These are phyloP conservation scores for Callopanchax toddi DNA, from an alignment of 2,113 vertebrate species.

Conservation along the genomic window DNA sequence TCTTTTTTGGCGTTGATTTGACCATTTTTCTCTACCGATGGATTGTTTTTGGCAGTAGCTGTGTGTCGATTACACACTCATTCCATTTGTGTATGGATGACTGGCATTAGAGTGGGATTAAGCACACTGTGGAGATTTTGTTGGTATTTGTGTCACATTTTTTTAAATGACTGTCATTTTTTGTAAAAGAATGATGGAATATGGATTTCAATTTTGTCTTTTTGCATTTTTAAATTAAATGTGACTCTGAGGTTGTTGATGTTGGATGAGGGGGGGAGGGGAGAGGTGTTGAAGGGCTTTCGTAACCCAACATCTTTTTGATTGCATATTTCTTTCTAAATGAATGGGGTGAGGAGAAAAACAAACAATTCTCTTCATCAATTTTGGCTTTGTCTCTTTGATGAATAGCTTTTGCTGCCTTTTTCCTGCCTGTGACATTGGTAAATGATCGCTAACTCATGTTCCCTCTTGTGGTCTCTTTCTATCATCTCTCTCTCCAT, in stretches of 20 bases:
- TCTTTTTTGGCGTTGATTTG: conserved; percentile 61
- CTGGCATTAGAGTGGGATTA: conserved; percentile 45
- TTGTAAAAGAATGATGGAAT: conserved; percentile 35
- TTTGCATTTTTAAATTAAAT: conserved; percentile 50
- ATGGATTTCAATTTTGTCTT: conserved; percentile 57
- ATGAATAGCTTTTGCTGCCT: conserved; percentile 56
- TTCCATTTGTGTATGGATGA: conserved; percentile 44
- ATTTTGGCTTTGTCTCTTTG: conserved; percentile 63
- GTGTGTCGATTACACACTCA: conserved; percentile 52
- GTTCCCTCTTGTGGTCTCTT: conserved; percentile 41
- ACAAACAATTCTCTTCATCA: conserved; percentile 73
- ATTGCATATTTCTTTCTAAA: conserved; percentile 70
- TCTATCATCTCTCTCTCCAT: conserved; percentile 18
- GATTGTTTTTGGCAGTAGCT: conserved; percentile 55
- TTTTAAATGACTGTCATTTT: conserved; percentile 50
- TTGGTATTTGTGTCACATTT: conserved; percentile 41
- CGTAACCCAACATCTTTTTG: conserved; percentile 55
- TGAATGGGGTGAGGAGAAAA: conserved; percentile 64
- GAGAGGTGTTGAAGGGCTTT: conserved; percentile 46
- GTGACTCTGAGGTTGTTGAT: conserved; percentile 39
- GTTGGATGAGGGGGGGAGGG: not conserved
- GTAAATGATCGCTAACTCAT: conserved; percentile 61
- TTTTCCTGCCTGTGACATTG: conserved; percentile 40
- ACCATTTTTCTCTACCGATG: conserved; percentile 38
- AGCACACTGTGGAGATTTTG: conserved; percentile 21